These are phyloP conservation scores for Muschampia plurimacula DNA, from an alignment of 2,888 invertebrate species.

Conservation along the genomic window DNA sequence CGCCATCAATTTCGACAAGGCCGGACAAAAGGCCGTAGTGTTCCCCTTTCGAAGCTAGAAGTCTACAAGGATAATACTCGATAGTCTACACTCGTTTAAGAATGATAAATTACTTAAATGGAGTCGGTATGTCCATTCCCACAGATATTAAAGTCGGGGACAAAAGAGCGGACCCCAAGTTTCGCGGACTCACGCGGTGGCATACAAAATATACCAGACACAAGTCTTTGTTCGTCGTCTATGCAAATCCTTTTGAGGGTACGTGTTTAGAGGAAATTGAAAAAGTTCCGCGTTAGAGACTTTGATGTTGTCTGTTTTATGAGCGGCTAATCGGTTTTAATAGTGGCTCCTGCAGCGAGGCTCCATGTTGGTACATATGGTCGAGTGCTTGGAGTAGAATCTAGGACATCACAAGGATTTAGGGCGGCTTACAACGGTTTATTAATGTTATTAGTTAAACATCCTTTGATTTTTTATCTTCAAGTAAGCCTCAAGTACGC, in stretches of 20 bases:
- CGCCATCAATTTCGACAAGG: slow-evolving; percentile 68
- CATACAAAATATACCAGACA: slow-evolving; percentile 80
- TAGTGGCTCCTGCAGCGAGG: slow-evolving; percentile 43
- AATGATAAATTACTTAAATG: slow-evolving; percentile 85
- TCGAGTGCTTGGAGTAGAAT: not conserved
- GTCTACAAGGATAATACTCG: slow-evolving; percentile 71
- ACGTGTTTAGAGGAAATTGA: slow-evolving; percentile 74
- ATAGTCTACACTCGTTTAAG: slow-evolving; percentile 81
- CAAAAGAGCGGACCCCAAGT: slow-evolving; percentile 74
- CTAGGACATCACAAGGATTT: slow-evolving; percentile 23
- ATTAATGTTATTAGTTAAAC: not conserved
- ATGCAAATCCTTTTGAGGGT: slow-evolving; percentile 82
- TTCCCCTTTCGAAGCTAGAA: slow-evolving; percentile 71
- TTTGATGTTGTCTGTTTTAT: slow-evolving; percentile 73
- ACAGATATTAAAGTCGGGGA: slow-evolving; percentile 83
- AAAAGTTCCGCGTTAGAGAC: slow-evolving; percentile 73
- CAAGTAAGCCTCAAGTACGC: no score
- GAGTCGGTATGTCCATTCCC: slow-evolving; percentile 84
- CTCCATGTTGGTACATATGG: slow-evolving; percentile 16
- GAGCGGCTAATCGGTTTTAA: slow-evolving; percentile 55
- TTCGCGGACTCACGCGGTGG: slow-evolving; percentile 77
- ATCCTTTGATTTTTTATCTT: no score
- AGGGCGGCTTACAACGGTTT: not conserved
- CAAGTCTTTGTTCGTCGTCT: slow-evolving; percentile 64
- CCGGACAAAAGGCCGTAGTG: slow-evolving; percentile 68